A percentile compares a stretch with the other conserved stretches of the same genome.
Conservation (phyloP, 2,797 vertebrate genomes). For the Hypotaenidia okinawae region DNA sequence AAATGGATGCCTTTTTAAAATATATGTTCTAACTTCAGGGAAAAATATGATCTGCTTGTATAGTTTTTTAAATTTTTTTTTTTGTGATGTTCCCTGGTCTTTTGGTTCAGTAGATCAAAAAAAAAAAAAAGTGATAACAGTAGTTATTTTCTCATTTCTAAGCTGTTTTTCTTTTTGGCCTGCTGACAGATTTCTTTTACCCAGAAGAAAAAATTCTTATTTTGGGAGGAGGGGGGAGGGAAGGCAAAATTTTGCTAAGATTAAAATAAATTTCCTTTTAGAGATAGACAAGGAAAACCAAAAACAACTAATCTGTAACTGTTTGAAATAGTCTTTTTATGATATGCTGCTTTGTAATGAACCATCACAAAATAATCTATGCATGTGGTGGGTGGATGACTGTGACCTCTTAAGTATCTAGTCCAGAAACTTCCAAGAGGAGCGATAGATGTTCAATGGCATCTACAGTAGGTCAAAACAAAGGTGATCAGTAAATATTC, state of each 20-base stretch:
- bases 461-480: not conserved
- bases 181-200: not conserved
- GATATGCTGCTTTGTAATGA: not conserved
- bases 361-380: not conserved
- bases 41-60: not conserved
- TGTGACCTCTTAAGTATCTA: not conserved
- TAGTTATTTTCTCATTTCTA: not conserved
- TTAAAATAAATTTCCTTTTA: not conserved
- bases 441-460: not conserved
- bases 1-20: constrained; percentile 8
- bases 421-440: not conserved
- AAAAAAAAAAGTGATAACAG: not conserved
- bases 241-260: rapidly evolving
- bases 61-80: not conserved
- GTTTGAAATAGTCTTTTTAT: not conserved
- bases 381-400: rapidly evolving
- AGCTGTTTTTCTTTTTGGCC: not conserved
- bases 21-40: not conserved
- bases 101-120: not conserved
- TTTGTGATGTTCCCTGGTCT: not conserved
- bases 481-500: not conserved
- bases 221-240: no score
- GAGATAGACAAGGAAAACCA: not conserved
- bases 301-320: not conserved
- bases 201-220: not conserved